Conservation (phyloP, 2,113 vertebrate genomes). For the Piaya cayana region DNA sequence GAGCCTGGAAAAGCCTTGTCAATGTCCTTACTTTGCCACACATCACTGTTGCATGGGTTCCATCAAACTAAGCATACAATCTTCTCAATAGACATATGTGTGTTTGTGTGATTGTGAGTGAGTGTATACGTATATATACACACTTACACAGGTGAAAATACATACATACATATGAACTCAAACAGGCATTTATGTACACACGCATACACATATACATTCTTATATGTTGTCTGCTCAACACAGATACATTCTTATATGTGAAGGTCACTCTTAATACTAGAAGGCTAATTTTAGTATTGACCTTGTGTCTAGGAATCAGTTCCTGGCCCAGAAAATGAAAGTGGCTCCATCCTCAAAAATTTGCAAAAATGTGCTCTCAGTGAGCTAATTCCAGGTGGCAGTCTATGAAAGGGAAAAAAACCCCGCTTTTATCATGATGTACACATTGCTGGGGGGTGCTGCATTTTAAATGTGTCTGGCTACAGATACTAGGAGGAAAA, state of each 20-base stretch:
- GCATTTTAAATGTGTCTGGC: not conserved
- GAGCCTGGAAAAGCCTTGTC: not conserved
- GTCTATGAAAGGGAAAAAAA: not conserved
- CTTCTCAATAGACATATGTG: not conserved
- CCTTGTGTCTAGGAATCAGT: not conserved
- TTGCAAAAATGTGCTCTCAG: not conserved
- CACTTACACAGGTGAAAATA: not conserved
- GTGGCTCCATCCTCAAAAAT: not conserved
- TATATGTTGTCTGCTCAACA: not conserved
- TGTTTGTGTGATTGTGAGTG: too few relatives aligned
- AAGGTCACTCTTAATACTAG: not conserved
- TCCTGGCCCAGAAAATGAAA: not conserved
- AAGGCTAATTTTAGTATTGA: not conserved
- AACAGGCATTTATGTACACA: not conserved
- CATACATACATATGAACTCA: not conserved
- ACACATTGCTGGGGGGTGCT: not conserved
- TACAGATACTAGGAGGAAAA: not conserved
- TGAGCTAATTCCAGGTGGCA: not conserved
- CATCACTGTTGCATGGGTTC: fast-evolving
- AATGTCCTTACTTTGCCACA: not conserved
- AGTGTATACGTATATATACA: not conserved
- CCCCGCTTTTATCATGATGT: not conserved
- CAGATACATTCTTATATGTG: not conserved
- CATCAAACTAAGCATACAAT: not conserved
- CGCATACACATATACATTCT: too few relatives aligned